phyloP scores from a whole-genome alignment of 92 coral and sea anemone species.

The Siderastrea radians region DNA sequence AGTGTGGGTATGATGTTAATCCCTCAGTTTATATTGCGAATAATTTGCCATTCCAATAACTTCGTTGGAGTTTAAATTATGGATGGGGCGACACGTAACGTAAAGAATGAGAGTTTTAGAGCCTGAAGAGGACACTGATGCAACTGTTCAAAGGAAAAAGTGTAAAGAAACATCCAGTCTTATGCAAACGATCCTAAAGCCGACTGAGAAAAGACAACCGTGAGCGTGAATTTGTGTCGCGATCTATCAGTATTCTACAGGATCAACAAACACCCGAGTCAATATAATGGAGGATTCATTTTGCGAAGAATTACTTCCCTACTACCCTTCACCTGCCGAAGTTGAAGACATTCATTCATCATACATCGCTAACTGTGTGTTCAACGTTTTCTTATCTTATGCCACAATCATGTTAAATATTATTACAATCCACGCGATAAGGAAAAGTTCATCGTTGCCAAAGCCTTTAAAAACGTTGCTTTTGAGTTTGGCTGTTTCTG shows the following conservation, averaged over 20 bases:
- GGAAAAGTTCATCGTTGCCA: slow-evolving; percentile 7
- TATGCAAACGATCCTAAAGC: neutral
- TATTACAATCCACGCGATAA: slow-evolving; percentile 12
- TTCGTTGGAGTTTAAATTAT: neutral
- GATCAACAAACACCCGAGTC: neutral
- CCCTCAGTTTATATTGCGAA: neutral
- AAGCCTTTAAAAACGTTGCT: slow-evolving; percentile 9
- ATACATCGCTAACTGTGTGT: slow-evolving; percentile 23
- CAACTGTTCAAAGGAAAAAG: no score
- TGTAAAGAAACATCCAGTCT: no score
- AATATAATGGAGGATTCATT: neutral
- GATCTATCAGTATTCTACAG: neutral
- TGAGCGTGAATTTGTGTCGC: neutral
- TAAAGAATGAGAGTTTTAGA: no score
- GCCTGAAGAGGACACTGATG: no score
- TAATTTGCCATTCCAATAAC: neutral
- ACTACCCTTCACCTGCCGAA: slow-evolving; percentile 13
- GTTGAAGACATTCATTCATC: slow-evolving; percentile 6
- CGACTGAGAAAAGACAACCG: neutral
- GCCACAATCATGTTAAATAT: slow-evolving; percentile 6
- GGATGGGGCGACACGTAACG: no score
- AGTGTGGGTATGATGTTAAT: no score
- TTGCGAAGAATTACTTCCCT: slow-evolving; percentile 20
- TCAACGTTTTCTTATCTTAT: neutral
- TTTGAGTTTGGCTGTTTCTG: slow-evolving; percentile 17